These are phyloP conservation scores for Oncorhynchus masou DNA, from an alignment of 2,113 vertebrate genomes.

Conservation along the genomic window DNA sequence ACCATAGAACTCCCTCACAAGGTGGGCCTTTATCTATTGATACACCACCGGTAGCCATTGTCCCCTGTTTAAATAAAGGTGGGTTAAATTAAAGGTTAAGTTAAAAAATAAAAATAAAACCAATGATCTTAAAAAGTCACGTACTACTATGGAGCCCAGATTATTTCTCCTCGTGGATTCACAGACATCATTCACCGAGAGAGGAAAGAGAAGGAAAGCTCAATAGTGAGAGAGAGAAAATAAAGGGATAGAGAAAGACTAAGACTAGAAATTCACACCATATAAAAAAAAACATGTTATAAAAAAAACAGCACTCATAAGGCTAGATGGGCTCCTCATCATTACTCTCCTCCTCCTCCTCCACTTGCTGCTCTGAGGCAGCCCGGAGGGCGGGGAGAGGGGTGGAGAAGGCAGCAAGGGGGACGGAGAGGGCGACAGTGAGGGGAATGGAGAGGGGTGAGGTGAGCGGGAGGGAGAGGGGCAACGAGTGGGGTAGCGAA, in stretches of 20 bases:
- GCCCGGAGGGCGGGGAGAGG: constrained; percentile 46
- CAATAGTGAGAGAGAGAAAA: not conserved
- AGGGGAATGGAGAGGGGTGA: constrained; percentile 36
- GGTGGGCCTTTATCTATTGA: not conserved
- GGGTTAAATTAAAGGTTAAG: too few relatives aligned
- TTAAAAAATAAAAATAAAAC: too few relatives aligned
- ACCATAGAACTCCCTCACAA: not conserved
- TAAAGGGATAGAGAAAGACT: not conserved
- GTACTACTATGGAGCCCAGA: too few relatives aligned
- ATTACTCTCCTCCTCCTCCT: constrained; percentile 59
- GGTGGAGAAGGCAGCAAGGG: constrained; percentile 23
- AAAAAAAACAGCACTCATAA: constrained; percentile 17
- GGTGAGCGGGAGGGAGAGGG: constrained; percentile 40
- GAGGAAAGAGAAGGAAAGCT: not conserved
- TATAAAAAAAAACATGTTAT: constrained; percentile 46
- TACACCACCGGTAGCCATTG: too few relatives aligned
- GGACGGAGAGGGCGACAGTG: constrained; percentile 25
- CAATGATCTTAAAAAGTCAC: too few relatives aligned
- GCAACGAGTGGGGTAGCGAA: constrained; percentile 39
- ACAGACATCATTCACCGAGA: not conserved
- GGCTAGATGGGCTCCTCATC: constrained; percentile 65
- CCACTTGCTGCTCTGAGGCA: constrained; percentile 29
- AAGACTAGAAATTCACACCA: constrained; percentile 20
- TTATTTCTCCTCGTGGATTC: not conserved
- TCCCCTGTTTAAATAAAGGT: too few relatives aligned